These are phyloP conservation scores for Artibeus jamaicensis DNA, from an alignment of 2,797 vertebrate species.

Conservation along the genomic window DNA sequence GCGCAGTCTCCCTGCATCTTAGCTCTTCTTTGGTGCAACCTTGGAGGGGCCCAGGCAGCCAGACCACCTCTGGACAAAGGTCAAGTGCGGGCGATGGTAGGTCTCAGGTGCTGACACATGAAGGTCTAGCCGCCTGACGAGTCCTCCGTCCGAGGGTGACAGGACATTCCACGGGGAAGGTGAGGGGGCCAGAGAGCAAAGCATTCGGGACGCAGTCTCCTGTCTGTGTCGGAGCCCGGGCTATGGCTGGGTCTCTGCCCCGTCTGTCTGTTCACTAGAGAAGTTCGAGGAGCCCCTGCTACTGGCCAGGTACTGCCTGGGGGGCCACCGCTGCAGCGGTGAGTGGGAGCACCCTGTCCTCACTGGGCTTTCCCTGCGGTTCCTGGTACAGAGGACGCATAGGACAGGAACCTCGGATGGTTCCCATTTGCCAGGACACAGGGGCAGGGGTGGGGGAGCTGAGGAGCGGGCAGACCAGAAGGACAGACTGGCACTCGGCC, in stretches of 20 bases:
- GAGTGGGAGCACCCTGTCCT: too few species aligned
- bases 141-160: fast-evolving
- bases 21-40: not conserved
- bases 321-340: too few species aligned
- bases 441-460: fast-evolving
- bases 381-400: not conserved
- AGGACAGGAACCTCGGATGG: not conserved
- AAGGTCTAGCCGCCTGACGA: fast-evolving
- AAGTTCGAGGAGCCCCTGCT: not conserved
- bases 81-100: not conserved
- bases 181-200: fast-evolving
- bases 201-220: not conserved
- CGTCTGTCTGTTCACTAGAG: too few species aligned
- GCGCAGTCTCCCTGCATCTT: not conserved
- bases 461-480: not conserved
- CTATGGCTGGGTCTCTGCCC: not conserved
- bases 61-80: not conserved
- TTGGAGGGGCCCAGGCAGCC: too few species aligned
- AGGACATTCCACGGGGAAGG: fast-evolving
- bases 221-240: fast-evolving
- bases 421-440: not conserved
- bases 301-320: fast-evolving
- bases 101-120: not conserved
- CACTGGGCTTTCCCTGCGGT: not conserved
- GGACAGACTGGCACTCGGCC: not conserved